Base-by-base conservation (phyloP, 2,113 vertebrate genomes). In the Pitta sordida region DNA sequence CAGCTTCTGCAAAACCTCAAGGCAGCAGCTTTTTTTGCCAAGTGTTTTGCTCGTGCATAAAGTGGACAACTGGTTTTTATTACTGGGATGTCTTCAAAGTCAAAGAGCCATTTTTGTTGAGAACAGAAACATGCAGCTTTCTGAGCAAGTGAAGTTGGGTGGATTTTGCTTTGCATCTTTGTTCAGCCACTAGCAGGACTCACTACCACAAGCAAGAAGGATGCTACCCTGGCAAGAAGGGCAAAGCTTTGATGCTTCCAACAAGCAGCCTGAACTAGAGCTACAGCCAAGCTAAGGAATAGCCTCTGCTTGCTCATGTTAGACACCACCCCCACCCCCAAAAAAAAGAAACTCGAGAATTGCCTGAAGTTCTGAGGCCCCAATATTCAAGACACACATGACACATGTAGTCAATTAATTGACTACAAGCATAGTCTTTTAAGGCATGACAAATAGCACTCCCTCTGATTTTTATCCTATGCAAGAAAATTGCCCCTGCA, bases 31-130 rank as follows among this genome's bases (percentile, higher is more conserved):
- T 37, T 69, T 90, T 73, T 81, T 63, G 80, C 76, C 13, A 83
- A 81, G 56, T 15, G 24, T 78, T 94, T 79, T 86, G 64, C 60
- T 81, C 2, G 2, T 52, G 63, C 3, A 1, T 41, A 39, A 78
- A 92, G 46, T 64, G 51, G 73, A 76, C 77, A 87, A 82, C 62
- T 87, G 81, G 3, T 43, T 91, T 95, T 86, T 76, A 69, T 96
- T 95, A 91, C 37, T 26, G 29, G 30, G 62, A 55, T 22, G n/a
- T 37, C 86, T 69, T 55, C 5, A 15, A 85, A 94, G 82, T 59
- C 29, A 36, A 76, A 75, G 81, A 80, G 34, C 27, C 48, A 9
- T 41, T 87, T 89, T 41, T 95, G 44, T 44, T 18, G 27, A n/a
- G 65, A 86, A 78, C 32, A 86, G 64, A 86, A 80, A 74, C 0